Percentiles rank a stretch among this genome's conserved stretches.
Evolutionary conservation across 2,797 vertebrate genomes (phyloP).

Genomic region (Heliangelus exortis): DNA sequence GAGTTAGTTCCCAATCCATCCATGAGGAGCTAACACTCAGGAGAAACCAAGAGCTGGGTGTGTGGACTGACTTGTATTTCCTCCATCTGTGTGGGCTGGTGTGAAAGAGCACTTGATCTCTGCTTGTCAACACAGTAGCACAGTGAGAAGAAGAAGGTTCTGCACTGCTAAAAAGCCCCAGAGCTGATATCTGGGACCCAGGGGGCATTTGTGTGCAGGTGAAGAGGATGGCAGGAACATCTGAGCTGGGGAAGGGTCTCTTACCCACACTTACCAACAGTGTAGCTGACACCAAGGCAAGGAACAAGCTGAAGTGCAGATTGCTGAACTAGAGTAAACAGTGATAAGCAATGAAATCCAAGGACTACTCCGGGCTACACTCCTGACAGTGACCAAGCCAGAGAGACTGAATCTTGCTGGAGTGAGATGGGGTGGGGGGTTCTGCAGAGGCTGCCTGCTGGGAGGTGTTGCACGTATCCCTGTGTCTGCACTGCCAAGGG

Average conservation of each 20-base stretch:
- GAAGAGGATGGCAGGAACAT: not conserved
- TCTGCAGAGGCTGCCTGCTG: not conserved
- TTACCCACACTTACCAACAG: not conserved
- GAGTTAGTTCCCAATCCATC: rapidly evolving
- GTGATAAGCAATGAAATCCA: not conserved
- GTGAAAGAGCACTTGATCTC: not conserved
- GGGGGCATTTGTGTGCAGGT: rapidly evolving
- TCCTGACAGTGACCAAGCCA: not conserved
- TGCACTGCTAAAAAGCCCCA: not conserved
- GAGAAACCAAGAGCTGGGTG: rapidly evolving
- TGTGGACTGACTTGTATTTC: not conserved
- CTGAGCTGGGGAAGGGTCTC: not conserved
- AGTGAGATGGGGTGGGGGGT: not conserved
- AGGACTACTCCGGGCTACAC: not conserved
- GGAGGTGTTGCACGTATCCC: not conserved
- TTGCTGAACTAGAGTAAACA: not conserved
- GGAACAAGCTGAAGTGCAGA: not conserved
- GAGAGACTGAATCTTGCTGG: not conserved
- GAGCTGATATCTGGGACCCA: not conserved
- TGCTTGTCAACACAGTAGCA: not conserved
- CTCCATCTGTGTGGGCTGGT: not conserved
- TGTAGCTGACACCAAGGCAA: not conserved
- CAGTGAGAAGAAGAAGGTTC: not conserved
- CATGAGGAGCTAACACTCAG: rapidly evolving
- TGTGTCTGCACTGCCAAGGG: not conserved